Base-by-base conservation (phyloP, 2,888 invertebrate genomes). In the Agrilus cyanescens region DNA sequence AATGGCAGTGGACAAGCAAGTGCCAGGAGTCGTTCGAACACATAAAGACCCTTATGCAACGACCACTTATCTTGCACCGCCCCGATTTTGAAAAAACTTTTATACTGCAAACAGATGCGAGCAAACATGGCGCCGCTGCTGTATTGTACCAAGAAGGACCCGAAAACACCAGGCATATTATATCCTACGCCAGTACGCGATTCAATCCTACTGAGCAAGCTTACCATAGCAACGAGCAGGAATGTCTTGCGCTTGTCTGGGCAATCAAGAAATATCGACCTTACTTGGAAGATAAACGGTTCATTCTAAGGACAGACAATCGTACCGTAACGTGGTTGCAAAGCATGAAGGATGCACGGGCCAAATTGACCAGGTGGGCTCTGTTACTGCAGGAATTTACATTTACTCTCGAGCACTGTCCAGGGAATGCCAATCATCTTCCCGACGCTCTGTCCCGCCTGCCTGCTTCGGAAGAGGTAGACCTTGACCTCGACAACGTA, bases 171-270 rank as follows among this genome's bases (percentile, higher is more conserved):
- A 31, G 43, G 5, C 8, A 36, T 0, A 43, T 55, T 3, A 46
- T 57, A 10, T 40, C 48, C 30, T 55, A 47, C 40, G 46, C 48
- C 8, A 51, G 49, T 33, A 41, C 50, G 12, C 44, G 43, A 34
- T 46, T 54, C 4, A 46, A 30, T 6, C 29, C 16, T 4, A 16
- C 44, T 0, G 49, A 54, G 32, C 14, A 32, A 18, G 32, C 35
- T 0, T 56, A 52, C 37, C 56, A 57, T 37, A 41, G 46, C 1
- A 57, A 55, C 38, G 55, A 57, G 31, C 51, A 50, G 35, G 54
- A 57, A 40, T 51, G 50, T 16, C 37, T 52, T 1, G 52, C 56
- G 0, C 46, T 52, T 1, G 40, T 57, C 5, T 57, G 52, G 54
- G 54, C 50, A 3, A 37, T 51, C 6, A 49, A 50, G 12, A 43